phyloP scores from a whole-genome alignment of 2,797 vertebrate species.

The Oreortyx pictus region DNA sequence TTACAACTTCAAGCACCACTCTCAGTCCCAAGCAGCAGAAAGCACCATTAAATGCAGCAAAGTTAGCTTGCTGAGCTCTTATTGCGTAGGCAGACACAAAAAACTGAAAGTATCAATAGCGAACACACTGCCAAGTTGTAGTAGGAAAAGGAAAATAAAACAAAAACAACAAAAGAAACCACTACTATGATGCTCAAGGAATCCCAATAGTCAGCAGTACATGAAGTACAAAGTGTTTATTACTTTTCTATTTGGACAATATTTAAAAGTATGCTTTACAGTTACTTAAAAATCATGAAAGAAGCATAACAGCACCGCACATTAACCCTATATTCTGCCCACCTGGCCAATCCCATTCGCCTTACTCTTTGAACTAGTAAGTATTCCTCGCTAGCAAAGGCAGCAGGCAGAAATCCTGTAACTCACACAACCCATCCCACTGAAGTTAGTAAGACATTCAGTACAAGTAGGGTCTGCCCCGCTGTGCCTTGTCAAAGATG shows the following conservation, averaged over 20 bases:
- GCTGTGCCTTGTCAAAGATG: neutral
- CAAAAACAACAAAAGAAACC: neutral
- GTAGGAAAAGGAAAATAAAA: neutral
- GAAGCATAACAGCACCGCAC: fast-evolving
- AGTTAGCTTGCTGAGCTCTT: neutral
- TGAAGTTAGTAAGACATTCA: neutral
- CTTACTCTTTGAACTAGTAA: neutral
- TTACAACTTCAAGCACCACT: neutral
- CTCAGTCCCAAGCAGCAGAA: neutral
- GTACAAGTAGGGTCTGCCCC: fast-evolving
- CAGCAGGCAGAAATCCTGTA: neutral
- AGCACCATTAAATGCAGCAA: neutral
- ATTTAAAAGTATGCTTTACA: neutral
- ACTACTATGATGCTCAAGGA: neutral
- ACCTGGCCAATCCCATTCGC: neutral
- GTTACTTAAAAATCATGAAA: neutral
- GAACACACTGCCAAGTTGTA: neutral
- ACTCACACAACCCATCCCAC: neutral
- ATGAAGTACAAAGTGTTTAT: neutral
- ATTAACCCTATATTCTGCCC: neutral
- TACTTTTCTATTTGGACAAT: neutral
- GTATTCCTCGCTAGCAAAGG: neutral
- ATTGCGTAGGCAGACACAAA: neutral
- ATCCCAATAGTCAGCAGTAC: neutral
- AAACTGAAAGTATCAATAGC: neutral